phyloP scores from a whole-genome alignment of 2,797 vertebrate genomes.

The Toxotes lorentzi region DNA sequence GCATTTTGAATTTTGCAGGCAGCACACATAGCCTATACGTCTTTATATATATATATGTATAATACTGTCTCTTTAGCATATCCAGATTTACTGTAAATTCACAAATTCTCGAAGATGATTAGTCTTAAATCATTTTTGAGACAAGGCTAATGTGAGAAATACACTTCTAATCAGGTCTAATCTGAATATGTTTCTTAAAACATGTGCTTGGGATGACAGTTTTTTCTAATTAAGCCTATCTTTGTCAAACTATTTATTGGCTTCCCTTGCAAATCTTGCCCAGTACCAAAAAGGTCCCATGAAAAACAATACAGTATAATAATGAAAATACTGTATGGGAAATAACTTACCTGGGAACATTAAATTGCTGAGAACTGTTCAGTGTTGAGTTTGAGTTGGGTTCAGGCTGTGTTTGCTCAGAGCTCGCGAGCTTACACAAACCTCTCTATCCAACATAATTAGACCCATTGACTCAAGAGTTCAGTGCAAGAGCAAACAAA shows the following conservation, averaged over 20 bases:
- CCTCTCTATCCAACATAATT: slow-evolving; percentile 74
- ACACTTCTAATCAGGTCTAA: neutral
- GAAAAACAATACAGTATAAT: neutral
- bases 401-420: slow-evolving; percentile 78
- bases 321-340: neutral
- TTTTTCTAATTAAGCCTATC: neutral
- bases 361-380: slow-evolving; percentile 22
- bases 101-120: neutral
- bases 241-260: neutral
- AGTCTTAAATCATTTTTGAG: neutral
- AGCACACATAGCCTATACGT: neutral
- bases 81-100: neutral
- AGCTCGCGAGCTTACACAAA: slow-evolving; percentile 76
- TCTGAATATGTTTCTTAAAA: neutral
- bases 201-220: neutral
- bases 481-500: slow-evolving; percentile 85
- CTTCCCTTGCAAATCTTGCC: neutral
- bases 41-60: neutral
- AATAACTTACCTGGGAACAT: slow-evolving; percentile 42
- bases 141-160: neutral
- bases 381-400: slow-evolving; percentile 63
- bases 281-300: neutral
- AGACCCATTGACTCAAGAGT: slow-evolving; percentile 78
- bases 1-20: neutral
- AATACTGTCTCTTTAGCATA: neutral